Percentiles rank a stretch among this genome's conserved stretches.
These are phyloP conservation scores for Epicauta chinensis DNA, from an alignment of 1,140 invertebrate genomes.

Conservation along the genomic window DNA sequence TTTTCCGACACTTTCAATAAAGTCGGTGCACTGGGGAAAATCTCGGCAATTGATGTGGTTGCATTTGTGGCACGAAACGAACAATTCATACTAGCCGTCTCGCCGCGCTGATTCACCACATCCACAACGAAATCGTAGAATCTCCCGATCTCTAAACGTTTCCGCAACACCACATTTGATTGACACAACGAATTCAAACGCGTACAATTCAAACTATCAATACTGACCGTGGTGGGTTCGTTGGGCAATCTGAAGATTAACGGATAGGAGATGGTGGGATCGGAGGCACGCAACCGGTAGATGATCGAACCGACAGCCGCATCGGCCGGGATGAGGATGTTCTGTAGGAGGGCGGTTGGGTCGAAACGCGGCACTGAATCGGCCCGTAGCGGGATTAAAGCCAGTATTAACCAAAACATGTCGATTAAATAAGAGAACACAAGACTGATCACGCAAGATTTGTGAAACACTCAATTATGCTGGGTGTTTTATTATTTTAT, in stretches of 20 bases:
- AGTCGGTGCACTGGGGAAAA: constrained; percentile 77
- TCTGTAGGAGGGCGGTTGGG: constrained; percentile 69
- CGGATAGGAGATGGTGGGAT: constrained; percentile 81
- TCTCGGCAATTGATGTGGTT: constrained; percentile 66
- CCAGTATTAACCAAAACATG: constrained; percentile 21
- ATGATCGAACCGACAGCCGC: constrained; percentile 74
- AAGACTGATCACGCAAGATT: no score
- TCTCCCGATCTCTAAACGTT: constrained; percentile 64
- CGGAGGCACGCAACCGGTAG: constrained; percentile 77
- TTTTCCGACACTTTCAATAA: constrained; percentile 73
- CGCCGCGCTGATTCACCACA: constrained; percentile 71
- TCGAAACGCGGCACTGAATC: constrained; percentile 65
- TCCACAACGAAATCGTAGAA: constrained; percentile 75
- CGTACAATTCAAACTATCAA: constrained; percentile 73
- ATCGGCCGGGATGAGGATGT: constrained; percentile 74
- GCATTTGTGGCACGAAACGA: constrained; percentile 78
- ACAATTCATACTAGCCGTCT: constrained; percentile 67
- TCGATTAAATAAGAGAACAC: no score
- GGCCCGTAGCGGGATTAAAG: constrained; percentile 16
- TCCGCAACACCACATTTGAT: constrained; percentile 72
- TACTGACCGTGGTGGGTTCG: constrained; percentile 57
- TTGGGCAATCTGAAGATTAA: constrained; percentile 72
- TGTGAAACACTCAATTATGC: not conserved
- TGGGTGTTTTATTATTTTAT: constrained; percentile 1
- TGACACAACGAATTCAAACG: constrained; percentile 75